A percentile compares a stretch with the other conserved stretches of the same genome.
Conservation (phyloP, 92 coral and sea anemone species). For the Zoanthus sociatus region DNA sequence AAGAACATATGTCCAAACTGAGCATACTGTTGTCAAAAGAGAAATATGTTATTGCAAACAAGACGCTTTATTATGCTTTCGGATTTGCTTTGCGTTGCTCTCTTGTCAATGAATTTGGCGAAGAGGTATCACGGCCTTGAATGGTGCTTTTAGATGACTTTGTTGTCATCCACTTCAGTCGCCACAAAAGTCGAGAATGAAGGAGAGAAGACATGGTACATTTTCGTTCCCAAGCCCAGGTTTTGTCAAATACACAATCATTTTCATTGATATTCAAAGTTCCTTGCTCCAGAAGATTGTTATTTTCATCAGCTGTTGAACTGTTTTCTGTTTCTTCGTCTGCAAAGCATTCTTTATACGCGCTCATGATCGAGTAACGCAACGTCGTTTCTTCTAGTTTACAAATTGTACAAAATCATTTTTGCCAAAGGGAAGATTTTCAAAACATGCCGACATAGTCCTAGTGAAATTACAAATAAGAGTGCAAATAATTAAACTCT, state of each 20-base stretch:
- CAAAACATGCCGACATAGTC: not conserved
- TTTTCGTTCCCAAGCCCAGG: slow-evolving; percentile 46
- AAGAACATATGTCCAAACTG: not conserved
- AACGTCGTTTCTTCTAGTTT: not conserved
- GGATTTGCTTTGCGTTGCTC: not conserved
- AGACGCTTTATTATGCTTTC: not conserved
- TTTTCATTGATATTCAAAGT: slow-evolving; percentile 1
- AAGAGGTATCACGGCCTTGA: not conserved
- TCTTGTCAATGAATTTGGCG: not conserved
- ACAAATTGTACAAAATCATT: not conserved
- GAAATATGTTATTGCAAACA: not conserved
- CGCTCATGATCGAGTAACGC: slow-evolving; percentile 14
- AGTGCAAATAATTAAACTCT: not conserved
- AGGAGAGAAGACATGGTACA: slow-evolving; percentile 39
- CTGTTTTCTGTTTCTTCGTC: slow-evolving; percentile 37
- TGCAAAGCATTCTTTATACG: slow-evolving; percentile 32
- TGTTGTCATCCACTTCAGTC: not conserved
- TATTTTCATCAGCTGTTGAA: slow-evolving; percentile 19
- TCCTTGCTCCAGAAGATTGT: not conserved
- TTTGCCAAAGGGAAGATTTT: not conserved
- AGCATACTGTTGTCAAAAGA: not conserved
- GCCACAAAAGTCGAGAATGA: slow-evolving; percentile 31
- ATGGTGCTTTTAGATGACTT: not conserved
- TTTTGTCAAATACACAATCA: slow-evolving; percentile 40
- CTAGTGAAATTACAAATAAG: not conserved